Evolutionary conservation across 2,888 invertebrate species (phyloP).

Genomic region (Hylaea fasciaria): DNA sequence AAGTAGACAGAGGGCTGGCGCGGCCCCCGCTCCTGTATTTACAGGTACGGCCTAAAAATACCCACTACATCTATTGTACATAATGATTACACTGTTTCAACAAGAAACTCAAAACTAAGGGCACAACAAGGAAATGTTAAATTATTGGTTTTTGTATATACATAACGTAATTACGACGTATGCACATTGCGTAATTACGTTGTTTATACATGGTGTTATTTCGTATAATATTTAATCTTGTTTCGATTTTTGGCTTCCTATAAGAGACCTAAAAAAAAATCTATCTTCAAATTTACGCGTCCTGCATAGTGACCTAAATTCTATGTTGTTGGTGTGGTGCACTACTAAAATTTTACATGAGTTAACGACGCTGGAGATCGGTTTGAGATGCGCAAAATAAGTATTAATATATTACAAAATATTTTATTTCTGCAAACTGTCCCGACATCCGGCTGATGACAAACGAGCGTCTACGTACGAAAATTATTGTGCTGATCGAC

Average conservation of each 20-base stretch:
- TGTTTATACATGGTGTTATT: constrained; percentile 3
- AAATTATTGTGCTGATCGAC: constrained; percentile 10
- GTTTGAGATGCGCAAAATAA: constrained; percentile 31
- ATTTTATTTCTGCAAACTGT: constrained; percentile 32
- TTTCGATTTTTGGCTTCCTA: constrained; percentile 60
- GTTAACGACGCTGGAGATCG: constrained; percentile 8
- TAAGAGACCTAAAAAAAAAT: constrained; percentile 64
- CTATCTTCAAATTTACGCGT: constrained; percentile 80
- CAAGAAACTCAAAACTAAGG: neutral
- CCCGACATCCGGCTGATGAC: constrained; percentile 36
- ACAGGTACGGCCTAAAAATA: constrained; percentile 68
- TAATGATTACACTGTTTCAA: constrained; percentile 23
- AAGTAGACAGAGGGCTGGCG: constrained; percentile 60
- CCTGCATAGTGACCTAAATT: constrained; percentile 76
- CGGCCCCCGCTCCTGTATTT: constrained; percentile 50
- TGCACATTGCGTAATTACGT: too few species aligned
- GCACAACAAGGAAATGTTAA: too few species aligned
- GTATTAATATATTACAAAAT: constrained; percentile 34
- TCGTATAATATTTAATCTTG: constrained; percentile 40
- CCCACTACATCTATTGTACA: constrained; percentile 33
- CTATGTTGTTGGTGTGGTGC: constrained; percentile 59
- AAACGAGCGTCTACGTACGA: constrained; percentile 17
- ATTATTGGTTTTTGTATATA: too few species aligned
- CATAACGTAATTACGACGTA: too few species aligned
- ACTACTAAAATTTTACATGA: constrained; percentile 55